Conservation (phyloP, 1,140 invertebrate species). For the Diabrotica virgifera region DNA sequence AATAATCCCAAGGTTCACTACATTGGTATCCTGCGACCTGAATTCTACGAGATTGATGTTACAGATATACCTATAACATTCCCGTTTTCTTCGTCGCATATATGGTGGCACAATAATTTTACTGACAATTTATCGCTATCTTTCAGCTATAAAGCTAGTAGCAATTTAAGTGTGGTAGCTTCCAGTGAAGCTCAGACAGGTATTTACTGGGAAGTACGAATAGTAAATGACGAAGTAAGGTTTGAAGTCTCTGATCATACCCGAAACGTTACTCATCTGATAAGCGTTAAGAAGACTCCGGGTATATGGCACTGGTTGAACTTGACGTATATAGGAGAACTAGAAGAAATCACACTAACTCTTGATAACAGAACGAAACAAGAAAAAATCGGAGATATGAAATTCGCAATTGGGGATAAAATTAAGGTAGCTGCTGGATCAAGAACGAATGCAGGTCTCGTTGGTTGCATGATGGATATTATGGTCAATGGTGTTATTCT, state of each 20-base stretch:
- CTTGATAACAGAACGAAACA: constrained; percentile 73
- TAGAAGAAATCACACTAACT: constrained; percentile 67
- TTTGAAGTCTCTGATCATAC: constrained; percentile 73
- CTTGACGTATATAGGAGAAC: constrained; percentile 62
- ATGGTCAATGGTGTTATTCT: constrained; percentile 72
- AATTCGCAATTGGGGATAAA: constrained; percentile 55
- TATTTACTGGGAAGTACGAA: constrained; percentile 82
- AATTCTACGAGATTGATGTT: constrained; percentile 80
- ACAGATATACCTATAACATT: constrained; percentile 89
- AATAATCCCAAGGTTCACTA: constrained; percentile 74
- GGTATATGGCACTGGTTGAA: constrained; percentile 76
- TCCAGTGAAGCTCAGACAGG: constrained; percentile 73
- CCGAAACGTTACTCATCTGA: constrained; percentile 68
- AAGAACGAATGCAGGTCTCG: constrained; percentile 67
- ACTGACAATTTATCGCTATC: constrained; percentile 70
- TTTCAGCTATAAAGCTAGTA: constrained; percentile 86
- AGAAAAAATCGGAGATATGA: constrained; percentile 47
- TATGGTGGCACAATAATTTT: constrained; percentile 76
- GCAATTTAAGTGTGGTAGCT: constrained; percentile 77
- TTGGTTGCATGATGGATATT: constrained; percentile 88
- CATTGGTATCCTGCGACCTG: constrained; percentile 70
- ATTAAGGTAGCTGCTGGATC: constrained; percentile 74
- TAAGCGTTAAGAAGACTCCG: constrained; percentile 74
- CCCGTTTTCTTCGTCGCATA: constrained; percentile 83
- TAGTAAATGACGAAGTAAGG: constrained; percentile 77